Evolutionary conservation across 2,888 invertebrate genomes (phyloP), one percentile per base, ranked within the genome.

Genomic region (Andrena dorsata): DNA sequence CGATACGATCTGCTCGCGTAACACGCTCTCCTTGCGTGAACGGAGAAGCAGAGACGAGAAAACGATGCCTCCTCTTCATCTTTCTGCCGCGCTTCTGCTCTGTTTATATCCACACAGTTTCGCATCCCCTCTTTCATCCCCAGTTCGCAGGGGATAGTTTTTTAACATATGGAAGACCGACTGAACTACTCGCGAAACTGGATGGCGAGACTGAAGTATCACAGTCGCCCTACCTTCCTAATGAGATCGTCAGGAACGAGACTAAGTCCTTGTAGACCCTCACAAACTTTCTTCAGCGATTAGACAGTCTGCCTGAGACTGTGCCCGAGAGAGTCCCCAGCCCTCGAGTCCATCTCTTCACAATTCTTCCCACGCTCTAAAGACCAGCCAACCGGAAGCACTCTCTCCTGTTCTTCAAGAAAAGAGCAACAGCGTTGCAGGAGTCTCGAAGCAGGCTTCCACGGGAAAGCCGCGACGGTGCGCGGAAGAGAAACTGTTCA

Each of bases 1-100:
- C 78, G 82, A 83, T 85, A 85, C 89, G 88, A 86, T 88, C 86
- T 86, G 76, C 80, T 87, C 78, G 73, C 79, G 81, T 87, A 86
- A 89, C 85, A 82, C 82, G 68, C 79, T 64, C 76, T 76, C 72
- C 63, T 68, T 61, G 80, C 81, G 69, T 20, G 60, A 58, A 78
- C 63, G 56, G 74, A 60, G 76, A 74, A 69, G 80, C 77, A 60
- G 47, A 53, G 49, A 35, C 35, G 47, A 61, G 58, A 73, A 32
- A 79, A 80, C 28, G 32, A 63, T 30, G 49, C 23, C 16, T 47
- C 13, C n/a, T 32, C 47, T 63, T 63, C 60, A 68, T 60, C 56
- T 53, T 58, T 63, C 47, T 20, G 30, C 20, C 13, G 30, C 58
- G 32, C 30, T 61, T 60, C 20, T 53, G 23, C 41, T 16, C 41